A percentile compares a stretch with the other conserved stretches of the same genome.
These are phyloP conservation scores for Catharus ustulatus DNA, from an alignment of 2,797 vertebrate species.

Conservation along the genomic window DNA sequence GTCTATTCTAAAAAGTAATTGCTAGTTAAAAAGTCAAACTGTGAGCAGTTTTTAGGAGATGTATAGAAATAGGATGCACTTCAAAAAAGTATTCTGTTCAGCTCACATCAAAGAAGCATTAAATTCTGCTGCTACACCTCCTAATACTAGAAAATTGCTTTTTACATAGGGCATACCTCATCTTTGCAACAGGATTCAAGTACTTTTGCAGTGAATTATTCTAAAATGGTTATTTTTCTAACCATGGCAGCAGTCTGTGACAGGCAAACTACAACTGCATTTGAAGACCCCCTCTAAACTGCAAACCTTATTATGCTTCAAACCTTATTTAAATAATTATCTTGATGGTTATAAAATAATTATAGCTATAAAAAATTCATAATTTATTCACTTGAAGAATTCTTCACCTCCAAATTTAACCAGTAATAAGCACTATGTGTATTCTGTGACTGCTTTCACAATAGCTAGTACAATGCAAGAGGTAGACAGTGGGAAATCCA, in stretches of 20 bases:
- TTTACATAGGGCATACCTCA: neutral
- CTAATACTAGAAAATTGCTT: neutral
- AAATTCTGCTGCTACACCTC: neutral
- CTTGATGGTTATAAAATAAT: neutral
- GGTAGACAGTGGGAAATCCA: neutral
- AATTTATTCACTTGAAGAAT: neutral
- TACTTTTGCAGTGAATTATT: neutral
- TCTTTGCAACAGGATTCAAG: neutral
- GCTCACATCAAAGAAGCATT: neutral
- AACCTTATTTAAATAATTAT: neutral
- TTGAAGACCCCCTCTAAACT: neutral
- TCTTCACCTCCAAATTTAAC: neutral
- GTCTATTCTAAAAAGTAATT: neutral
- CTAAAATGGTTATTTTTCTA: neutral
- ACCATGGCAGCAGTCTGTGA: neutral
- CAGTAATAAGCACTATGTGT: neutral
- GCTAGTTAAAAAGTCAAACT: neutral
- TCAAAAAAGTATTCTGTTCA: neutral
- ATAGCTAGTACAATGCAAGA: fast-evolving
- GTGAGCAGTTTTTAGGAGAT: neutral
- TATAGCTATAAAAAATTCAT: neutral
- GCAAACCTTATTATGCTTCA: neutral
- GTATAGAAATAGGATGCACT: neutral
- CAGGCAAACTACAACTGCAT: neutral
- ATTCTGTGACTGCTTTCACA: neutral